A percentile compares a stretch with the other conserved stretches of the same genome.
Conservation (phyloP, 2,113 vertebrate genomes). For the Urocitellus parryii region DNA sequence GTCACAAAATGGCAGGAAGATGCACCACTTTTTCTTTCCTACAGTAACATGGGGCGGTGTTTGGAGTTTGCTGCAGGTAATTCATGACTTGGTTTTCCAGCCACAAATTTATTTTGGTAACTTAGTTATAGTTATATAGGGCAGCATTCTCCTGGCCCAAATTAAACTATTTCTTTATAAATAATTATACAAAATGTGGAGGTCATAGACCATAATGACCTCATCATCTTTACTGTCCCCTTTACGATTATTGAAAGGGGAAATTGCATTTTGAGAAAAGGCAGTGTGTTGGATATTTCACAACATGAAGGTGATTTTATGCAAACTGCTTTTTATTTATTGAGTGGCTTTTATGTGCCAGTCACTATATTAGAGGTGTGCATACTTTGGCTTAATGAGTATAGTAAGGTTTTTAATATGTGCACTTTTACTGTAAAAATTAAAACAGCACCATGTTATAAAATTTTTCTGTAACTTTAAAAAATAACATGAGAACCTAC, state of each 20-base stretch:
- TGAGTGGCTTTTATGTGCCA: neutral
- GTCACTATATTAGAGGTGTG: neutral
- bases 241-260: neutral
- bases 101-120: neutral
- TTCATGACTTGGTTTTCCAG: neutral
- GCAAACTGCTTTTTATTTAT: neutral
- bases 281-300: neutral
- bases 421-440: neutral
- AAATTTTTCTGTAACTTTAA: neutral
- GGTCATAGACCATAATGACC: neutral
- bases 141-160: neutral
- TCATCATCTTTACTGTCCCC: neutral
- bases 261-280: conserved; percentile 30
- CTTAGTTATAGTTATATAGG: neutral
- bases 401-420: neutral
- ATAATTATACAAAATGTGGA: neutral
- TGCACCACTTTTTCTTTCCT: too few relatives aligned
- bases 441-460: neutral
- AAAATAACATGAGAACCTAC: too few relatives aligned
- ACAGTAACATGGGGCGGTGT: accelerated
- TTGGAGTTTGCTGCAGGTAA: neutral
- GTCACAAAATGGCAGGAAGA: neutral
- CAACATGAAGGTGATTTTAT: neutral
- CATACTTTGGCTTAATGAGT: neutral
- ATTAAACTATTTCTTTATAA: neutral